Evolutionary conservation across 2,797 vertebrate genomes (phyloP), one percentile per base, ranked within the genome.

Genomic region (Perodicticus potto): DNA sequence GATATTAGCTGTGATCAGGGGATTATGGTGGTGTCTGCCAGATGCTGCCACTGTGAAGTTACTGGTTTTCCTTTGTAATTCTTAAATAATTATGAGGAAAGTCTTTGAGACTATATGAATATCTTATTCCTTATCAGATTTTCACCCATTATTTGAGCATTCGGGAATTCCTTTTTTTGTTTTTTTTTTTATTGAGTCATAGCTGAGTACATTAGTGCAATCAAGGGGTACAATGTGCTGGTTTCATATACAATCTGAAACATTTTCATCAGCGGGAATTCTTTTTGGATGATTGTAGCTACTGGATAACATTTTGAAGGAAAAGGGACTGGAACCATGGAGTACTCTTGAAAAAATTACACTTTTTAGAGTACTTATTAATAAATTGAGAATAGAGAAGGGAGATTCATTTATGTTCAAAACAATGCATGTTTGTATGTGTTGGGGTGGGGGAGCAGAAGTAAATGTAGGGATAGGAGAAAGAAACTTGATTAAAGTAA

Each of bases 361-460:
- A 6, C 27, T 14, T 93, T 94, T 85, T 63, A 76, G 57, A 86
- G 49, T 49, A 49, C 49, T 92, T 5, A 55, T 72, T 84, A 49
- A 49, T 77, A 81, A 89, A 45, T 34, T 84, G 32, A 85, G 77
- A 88, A 53, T 57, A 78, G n/a, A 91, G 67, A 65, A 86, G 32
- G 40, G 23, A 70, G 27, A 37, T 61, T 85, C 27, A 57, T 85
- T 89, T 74, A 86, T 49, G 22, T 82, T 86, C 73, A 90, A 92
- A 20, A 45, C 43, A 34, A 5, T 69, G n/a, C 34, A 5, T 55
- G 20, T 77, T 49, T 70, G 32, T 80, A 17, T 40, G 19, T 82
- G 7, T n/a, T 53, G 5, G 40, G 8, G 5, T 8, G 34, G 45
- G 32, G 10, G 8, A 65, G 37, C 32, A 69, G n/a, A 73, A 34